Evolutionary conservation across 2,888 invertebrate species (phyloP).

Genomic region (Dugesia japonica): DNA sequence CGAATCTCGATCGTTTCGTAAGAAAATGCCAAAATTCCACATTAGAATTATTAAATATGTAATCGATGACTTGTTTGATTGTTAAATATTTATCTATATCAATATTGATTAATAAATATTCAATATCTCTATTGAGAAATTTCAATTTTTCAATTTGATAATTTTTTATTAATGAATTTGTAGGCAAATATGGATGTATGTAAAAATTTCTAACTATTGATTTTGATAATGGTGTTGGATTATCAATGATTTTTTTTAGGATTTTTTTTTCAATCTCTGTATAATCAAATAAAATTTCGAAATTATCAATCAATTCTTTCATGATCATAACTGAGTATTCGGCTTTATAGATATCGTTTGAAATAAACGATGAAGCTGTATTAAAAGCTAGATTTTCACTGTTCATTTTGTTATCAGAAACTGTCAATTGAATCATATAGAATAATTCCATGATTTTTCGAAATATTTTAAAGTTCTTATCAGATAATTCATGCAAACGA

Average conservation of each 20-base stretch:
- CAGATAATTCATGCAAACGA: not conserved
- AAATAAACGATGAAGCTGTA: not conserved
- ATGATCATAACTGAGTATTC: not conserved
- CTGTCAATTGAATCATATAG: not conserved
- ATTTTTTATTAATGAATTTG: not conserved
- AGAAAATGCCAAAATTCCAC: not conserved
- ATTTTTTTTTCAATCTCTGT: not conserved
- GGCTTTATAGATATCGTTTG: not conserved
- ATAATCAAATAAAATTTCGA: not conserved
- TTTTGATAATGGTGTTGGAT: not conserved
- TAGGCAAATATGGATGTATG: not conserved
- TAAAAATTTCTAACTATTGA: not conserved
- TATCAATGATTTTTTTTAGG: not conserved
- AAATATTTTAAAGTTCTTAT: not conserved
- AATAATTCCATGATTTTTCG: not conserved
- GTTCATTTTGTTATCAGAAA: not conserved
- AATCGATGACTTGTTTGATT: not conserved
- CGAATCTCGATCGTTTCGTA: not conserved
- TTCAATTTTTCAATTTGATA: not conserved
- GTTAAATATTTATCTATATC: not conserved
- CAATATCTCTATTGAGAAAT: not conserved
- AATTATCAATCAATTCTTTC: not conserved
- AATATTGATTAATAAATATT: not conserved
- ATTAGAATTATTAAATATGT: not conserved
- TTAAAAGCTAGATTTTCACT: not conserved